phyloP scores from a whole-genome alignment of 2,888 invertebrate species.

The Nebria salina region DNA sequence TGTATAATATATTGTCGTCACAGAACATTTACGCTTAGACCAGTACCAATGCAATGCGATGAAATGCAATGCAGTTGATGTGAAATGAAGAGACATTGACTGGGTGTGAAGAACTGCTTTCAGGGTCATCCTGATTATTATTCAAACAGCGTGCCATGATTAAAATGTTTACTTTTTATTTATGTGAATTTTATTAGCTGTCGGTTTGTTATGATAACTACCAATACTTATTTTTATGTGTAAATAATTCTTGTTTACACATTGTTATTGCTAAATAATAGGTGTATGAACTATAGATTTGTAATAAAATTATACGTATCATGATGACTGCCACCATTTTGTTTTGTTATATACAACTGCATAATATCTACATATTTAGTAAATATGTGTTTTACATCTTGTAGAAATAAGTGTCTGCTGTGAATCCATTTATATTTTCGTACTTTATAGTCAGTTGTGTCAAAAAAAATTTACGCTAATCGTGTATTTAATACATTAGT shows the following conservation, averaged over 20 bases:
- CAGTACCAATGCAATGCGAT: too few species aligned
- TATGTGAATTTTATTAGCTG: background rate
- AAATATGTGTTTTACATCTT: too few species aligned
- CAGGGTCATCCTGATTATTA: background rate
- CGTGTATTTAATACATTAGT: too few species aligned
- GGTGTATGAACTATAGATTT: background rate
- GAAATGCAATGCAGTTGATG: background rate
- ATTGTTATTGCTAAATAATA: background rate
- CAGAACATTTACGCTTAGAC: background rate
- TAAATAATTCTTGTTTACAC: background rate
- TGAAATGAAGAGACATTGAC: slow-evolving; percentile 1
- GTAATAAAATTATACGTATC: background rate
- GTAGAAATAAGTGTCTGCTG: too few species aligned
- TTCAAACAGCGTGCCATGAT: background rate
- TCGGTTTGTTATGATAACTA: background rate
- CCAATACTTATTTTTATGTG: background rate
- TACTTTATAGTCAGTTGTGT: too few species aligned
- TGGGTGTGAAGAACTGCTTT: background rate
- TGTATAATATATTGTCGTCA: background rate
- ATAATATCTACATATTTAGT: too few species aligned
- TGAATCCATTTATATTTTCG: too few species aligned
- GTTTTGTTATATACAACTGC: too few species aligned
- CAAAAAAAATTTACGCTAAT: too few species aligned
- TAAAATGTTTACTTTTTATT: background rate
- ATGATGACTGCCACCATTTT: too few species aligned